Percentiles rank a stretch among this genome's conserved stretches.
These are phyloP conservation scores for Tetranychus truncatus DNA, from an alignment of 2,888 invertebrate species.

Conservation along the genomic window DNA sequence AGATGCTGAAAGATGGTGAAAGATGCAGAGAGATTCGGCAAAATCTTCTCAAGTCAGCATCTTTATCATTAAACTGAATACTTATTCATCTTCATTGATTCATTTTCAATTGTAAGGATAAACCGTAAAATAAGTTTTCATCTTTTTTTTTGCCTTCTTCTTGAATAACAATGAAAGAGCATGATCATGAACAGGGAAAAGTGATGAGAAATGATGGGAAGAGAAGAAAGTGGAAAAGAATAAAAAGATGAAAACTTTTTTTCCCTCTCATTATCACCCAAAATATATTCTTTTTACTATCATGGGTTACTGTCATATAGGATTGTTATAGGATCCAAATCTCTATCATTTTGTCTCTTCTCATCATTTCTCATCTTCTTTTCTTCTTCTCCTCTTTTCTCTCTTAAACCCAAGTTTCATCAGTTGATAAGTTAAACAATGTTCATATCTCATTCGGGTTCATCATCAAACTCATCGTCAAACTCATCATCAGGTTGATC, in stretches of 20 bases:
- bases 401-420: background rate
- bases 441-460: background rate
- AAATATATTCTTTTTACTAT: background rate
- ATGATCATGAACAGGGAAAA: background rate
- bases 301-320: background rate
- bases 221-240: background rate
- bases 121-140: background rate
- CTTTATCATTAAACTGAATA: background rate
- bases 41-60: background rate
- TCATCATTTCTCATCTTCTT: background rate
- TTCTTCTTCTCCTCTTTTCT: background rate
- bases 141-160: background rate
- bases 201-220: background rate
- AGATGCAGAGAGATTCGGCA: background rate
- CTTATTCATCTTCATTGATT: background rate
- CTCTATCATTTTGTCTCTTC: background rate
- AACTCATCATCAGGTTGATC: background rate
- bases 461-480: background rate
- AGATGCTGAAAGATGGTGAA: background rate
- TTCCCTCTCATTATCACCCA: background rate
- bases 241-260: background rate
- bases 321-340: background rate
- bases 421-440: background rate
- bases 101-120: background rate
- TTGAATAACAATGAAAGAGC: background rate